Evolutionary conservation across 2,888 invertebrate species (phyloP), one percentile per base, ranked within the genome.

Genomic region (Mimumesa dahlbomi): DNA sequence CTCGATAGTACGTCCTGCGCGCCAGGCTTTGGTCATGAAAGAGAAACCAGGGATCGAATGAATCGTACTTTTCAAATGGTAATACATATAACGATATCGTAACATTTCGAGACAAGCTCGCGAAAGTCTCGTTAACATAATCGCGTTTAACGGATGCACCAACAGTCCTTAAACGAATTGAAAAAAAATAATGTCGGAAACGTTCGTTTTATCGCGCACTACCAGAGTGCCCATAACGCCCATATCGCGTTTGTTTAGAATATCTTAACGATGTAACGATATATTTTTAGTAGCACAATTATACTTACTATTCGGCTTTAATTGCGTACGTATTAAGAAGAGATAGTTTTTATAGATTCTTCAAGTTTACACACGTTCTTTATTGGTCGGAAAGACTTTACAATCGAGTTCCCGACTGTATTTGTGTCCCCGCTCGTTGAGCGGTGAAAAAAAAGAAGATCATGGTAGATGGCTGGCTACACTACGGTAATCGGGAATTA

Each of bases 401-500:
- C 38, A 50, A 59, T 65, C 46, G 42, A 22, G 34, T 38, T 42
- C 11, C 13, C 42, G 50, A 38, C 50, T 59, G 52, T 72, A 59
- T 65, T 72, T 52, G 72, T 50, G 54, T 65, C 46, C 18, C 52
- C 31, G 58, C 71, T 70, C 71, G 71, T 71, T 71, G 71, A 70
- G 22, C 38, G 49, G 7, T 3, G 18, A 9, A 7, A 43, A 22
- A 25, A 31, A 42, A 38, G 13, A 48, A 34, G 38, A 25, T 29
- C 19, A 42, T 7, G 46, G 25, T 6, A 6, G 40, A 61, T 42
- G 36, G 45, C 40, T 22, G 40, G 31, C 67, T 49, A 57, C 62
- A 46, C 53, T 34, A 40, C 82, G 82, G 85, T 88, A 87, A 89
- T 88, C 85, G 87, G 82, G 84, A 87, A 86, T 89, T 87, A 88